These are phyloP conservation scores for Polypedilum vanderplanki DNA, from an alignment of 1,140 invertebrate genomes.

Conservation along the genomic window DNA sequence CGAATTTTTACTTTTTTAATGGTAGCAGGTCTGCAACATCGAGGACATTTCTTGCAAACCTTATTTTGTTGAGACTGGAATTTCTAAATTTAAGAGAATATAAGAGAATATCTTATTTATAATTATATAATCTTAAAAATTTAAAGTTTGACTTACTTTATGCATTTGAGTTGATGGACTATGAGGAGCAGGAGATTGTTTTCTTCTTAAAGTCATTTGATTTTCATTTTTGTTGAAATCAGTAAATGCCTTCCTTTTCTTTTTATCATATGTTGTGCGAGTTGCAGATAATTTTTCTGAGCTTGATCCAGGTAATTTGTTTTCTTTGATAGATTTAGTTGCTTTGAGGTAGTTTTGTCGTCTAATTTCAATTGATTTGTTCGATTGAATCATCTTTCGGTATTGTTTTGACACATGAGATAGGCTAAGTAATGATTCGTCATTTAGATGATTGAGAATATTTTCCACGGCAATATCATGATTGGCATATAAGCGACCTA, in stretches of 20 bases:
- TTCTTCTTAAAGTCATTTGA: background rate
- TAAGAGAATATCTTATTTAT: background rate
- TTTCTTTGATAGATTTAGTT: background rate
- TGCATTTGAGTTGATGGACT: background rate
- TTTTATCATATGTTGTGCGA: background rate
- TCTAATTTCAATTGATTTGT: background rate
- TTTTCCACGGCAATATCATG: background rate
- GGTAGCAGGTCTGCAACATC: background rate
- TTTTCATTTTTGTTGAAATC: background rate
- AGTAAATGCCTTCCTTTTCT: background rate
- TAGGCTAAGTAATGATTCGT: background rate
- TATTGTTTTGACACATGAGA: constrained; percentile 10
- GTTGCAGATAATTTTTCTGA: background rate
- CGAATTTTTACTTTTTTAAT: background rate
- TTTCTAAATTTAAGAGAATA: too few species aligned
- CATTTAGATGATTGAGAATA: background rate
- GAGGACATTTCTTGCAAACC: background rate
- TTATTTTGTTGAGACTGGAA: background rate
- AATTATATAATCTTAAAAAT: background rate
- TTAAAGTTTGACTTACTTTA: background rate
- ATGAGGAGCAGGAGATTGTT: background rate
- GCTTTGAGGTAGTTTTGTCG: constrained; percentile 17
- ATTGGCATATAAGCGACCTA: background rate
- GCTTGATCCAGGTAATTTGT: background rate
- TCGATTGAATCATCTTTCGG: background rate